These are phyloP conservation scores for Seriola rivoliana DNA, from an alignment of 2,113 vertebrate species.

Conservation along the genomic window DNA sequence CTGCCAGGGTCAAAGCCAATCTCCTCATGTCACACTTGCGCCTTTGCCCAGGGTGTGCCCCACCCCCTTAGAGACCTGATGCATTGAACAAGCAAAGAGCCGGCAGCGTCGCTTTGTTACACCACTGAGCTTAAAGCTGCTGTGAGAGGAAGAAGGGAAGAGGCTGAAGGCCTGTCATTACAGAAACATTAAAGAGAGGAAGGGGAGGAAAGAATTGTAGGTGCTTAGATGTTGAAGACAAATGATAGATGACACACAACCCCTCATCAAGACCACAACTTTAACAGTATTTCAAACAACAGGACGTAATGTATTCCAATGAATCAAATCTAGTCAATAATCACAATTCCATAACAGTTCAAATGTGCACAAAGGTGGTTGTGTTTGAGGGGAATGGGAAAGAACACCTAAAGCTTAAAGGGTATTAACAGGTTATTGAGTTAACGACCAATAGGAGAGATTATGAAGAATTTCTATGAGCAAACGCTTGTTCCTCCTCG, in stretches of 20 bases:
- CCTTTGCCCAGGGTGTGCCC: conserved; percentile 62
- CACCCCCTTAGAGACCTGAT: conserved; percentile 75
- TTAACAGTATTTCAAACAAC: conserved; percentile 35
- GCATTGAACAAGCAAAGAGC: conserved; percentile 36
- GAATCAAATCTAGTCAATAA: conserved; percentile 25
- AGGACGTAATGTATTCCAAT: conserved; percentile 8
- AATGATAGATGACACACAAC: conserved; percentile 23
- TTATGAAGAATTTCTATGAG: conserved; percentile 3
- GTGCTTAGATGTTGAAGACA: conserved; percentile 13
- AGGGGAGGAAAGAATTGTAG: conserved; percentile 7
- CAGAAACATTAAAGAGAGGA: conserved; percentile 44
- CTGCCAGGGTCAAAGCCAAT: conserved; percentile 55
- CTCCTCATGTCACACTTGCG: conserved; percentile 54
- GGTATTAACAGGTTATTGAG: conserved; percentile 12
- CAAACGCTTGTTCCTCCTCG: conserved; percentile 29
- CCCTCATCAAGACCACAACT: conserved; percentile 33
- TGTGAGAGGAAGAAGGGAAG: conserved; percentile 41
- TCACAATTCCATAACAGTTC: conserved; percentile 43
- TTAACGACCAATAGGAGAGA: conserved; percentile 7
- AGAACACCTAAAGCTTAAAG: neutral
- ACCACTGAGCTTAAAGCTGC: conserved; percentile 53
- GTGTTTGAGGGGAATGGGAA: neutral
- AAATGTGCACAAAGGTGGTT: conserved; percentile 41
- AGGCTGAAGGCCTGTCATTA: conserved; percentile 40
- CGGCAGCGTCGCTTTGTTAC: conserved; percentile 43